Base-by-base conservation (phyloP, 2,888 invertebrate genomes). In the Drosophila merina region DNA sequence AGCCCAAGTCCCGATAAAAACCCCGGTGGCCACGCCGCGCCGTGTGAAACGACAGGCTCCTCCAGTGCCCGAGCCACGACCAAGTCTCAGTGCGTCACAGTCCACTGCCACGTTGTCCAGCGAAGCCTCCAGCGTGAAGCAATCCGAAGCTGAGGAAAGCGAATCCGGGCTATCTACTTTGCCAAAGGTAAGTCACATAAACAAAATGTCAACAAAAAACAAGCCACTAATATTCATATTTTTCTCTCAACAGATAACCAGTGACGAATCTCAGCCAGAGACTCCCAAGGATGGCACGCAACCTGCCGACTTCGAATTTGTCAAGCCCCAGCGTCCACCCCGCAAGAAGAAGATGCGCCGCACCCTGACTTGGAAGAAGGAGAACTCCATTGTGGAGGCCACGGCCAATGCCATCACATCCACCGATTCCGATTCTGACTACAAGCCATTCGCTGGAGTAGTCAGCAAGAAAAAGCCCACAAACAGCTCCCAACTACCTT, bases 291-390 rank as follows among this genome's bases (percentile, higher is more conserved):
- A 4, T 8, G 38, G 9, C 14, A 57, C 5, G 28, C 75, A 47
- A 47, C 31, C 6, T 42, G 57, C 9, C 0, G 79, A 85, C 0
- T 81, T 84, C 12, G 86, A 90, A 3, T 89, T 90, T 57, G 31
- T 59, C 0, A 85, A 86, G 38, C 88, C 89, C 0, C 47, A 80
- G 33, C 84, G 90, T 1, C 83, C 88, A 7, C 75, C 79, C 26
- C 88, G 90, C 4, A 90, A 86, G 69, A 90, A 87, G 86, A 91
- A 90, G 64, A 74, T 88, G 60, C 89, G 89, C 3, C 88, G 88
- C 40, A 83, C 80, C 0, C 57, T 89, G 3, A 78, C 82, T 8
- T 88, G 82, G 88, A 88, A 88, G 54, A 90, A 89, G 55, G 90
- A 90, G n/a, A 80, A 74, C 30, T 84, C 82, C 0, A 86, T 86